phyloP scores from a whole-genome alignment of 2,888 invertebrate genomes.

The Ectobius pallidus region DNA sequence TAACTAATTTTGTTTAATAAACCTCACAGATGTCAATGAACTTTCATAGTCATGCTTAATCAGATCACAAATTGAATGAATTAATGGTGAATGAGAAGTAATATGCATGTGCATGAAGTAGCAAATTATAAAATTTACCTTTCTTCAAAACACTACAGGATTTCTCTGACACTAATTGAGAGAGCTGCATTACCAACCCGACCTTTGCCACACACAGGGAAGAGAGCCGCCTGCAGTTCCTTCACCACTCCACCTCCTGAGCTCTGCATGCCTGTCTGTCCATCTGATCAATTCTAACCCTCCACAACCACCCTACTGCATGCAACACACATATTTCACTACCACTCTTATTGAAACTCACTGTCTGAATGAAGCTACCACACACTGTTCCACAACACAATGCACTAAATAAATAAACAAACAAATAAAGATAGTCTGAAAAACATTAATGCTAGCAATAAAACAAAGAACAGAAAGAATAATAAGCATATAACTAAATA shows the following conservation, averaged over 20 bases:
- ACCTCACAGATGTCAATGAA: no score
- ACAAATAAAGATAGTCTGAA: background rate
- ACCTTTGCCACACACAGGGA: slow-evolving; percentile 56
- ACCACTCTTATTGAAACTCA: no score
- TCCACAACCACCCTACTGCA: background rate
- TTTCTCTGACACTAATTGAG: background rate
- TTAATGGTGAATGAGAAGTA: no score
- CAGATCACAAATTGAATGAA: no score
- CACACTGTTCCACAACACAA: background rate
- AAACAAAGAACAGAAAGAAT: background rate
- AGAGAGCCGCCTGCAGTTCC: slow-evolving; percentile 69
- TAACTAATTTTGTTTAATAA: no score
- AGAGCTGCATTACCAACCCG: slow-evolving; percentile 1
- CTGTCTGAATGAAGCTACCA: no score
- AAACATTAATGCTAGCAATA: background rate
- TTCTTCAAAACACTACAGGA: background rate
- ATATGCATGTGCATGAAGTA: no score
- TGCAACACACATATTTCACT: background rate
- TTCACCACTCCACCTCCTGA: slow-evolving; percentile 56
- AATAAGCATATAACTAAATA: no score
- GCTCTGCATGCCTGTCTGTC: slow-evolving; percentile 40
- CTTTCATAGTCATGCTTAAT: no score
- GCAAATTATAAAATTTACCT: background rate
- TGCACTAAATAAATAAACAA: background rate
- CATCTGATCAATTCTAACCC: background rate